phyloP scores from a whole-genome alignment of 2,797 vertebrate genomes.

The Cichlasoma orientale region DNA sequence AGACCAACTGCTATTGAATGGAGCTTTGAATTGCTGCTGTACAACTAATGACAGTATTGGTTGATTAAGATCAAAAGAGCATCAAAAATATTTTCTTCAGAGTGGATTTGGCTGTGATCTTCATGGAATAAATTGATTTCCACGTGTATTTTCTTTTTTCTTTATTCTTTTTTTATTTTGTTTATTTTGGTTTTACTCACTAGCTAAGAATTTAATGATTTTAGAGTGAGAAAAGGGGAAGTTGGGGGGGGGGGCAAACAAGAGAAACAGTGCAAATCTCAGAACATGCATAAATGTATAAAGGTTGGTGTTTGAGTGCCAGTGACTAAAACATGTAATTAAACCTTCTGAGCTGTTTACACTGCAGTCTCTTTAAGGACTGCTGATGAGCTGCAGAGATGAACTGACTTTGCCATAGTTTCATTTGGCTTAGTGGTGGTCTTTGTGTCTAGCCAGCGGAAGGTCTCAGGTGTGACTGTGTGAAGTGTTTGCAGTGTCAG shows the following conservation, averaged over 20 bases:
- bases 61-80: conserved; percentile 11
- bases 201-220: background rate
- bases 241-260: background rate
- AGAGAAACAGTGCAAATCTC: conserved; percentile 21
- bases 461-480: conserved; percentile 60
- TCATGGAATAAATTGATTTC: background rate
- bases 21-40: conserved; percentile 21
- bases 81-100: background rate
- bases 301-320: conserved; percentile 5
- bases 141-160: background rate
- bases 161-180: background rate
- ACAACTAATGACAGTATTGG: conserved; percentile 44
- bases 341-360: conserved; percentile 54
- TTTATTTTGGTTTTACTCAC: background rate
- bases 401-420: conserved; percentile 42
- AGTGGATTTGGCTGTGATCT: background rate
- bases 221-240: background rate
- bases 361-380: conserved; percentile 60
- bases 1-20: conserved; percentile 1
- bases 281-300: conserved; percentile 52
- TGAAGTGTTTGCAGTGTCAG: conserved; percentile 43
- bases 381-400: conserved; percentile 71
- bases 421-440: conserved; percentile 49
- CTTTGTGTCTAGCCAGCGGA: conserved; percentile 24
- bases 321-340: conserved; percentile 36